A percentile compares a stretch with the other conserved stretches of the same genome.
Conservation (phyloP, 1,140 invertebrate genomes). For the Drosophila ercepeae region DNA sequence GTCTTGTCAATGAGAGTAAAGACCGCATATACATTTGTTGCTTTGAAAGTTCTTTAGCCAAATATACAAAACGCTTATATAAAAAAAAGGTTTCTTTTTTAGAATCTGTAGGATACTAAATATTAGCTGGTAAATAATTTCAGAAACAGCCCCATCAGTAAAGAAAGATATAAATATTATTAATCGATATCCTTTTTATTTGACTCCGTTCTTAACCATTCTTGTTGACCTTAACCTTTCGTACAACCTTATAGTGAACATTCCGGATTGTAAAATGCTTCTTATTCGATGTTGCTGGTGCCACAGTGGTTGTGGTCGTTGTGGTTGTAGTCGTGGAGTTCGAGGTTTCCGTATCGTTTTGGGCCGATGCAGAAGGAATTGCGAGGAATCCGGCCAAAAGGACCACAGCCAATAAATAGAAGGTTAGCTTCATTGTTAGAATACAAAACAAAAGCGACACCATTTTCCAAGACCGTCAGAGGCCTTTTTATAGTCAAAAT, state of each 20-base stretch:
- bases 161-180: background rate
- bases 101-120: too few species aligned
- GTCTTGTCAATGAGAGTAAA: constrained; percentile 34
- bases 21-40: constrained; percentile 36
- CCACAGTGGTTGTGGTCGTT: constrained; percentile 4
- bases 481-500: constrained; percentile 18
- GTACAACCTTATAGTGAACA: constrained; percentile 7
- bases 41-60: constrained; percentile 29
- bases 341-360: constrained; percentile 10
- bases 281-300: constrained; percentile 3
- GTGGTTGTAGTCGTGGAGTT: constrained; percentile 15
- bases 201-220: background rate
- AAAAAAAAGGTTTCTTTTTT: background rate
- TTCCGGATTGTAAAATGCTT: constrained; percentile 14
- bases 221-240: constrained; percentile 4
- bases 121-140: too few species aligned
- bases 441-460: constrained; percentile 2
- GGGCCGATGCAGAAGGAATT: constrained; percentile 9
- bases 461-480: background rate
- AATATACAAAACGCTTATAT: constrained; percentile 26
- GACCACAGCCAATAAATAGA: constrained; percentile 31
- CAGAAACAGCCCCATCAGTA: background rate
- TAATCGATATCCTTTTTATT: background rate
- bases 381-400: constrained; percentile 20
- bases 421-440: constrained; percentile 30